Evolutionary conservation across 2,888 invertebrate genomes (phyloP).

Genomic region (Mythimna impura): DNA sequence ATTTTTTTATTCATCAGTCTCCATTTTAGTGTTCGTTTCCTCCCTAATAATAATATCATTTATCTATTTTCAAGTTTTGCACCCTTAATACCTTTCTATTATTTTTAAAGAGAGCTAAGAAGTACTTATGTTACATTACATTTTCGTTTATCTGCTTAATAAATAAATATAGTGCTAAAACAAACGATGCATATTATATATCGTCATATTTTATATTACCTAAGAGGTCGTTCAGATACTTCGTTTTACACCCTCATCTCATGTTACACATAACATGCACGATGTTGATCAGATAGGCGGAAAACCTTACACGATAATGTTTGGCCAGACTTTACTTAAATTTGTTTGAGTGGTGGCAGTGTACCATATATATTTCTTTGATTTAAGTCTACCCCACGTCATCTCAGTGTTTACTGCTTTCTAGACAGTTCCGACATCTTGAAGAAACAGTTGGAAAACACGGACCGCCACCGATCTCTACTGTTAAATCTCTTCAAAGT

Average conservation of each 20-base stretch:
- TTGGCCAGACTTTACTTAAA: not conserved
- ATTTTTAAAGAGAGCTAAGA: not conserved
- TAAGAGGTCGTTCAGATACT: not conserved
- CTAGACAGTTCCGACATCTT: not conserved
- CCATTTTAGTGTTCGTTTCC: not conserved
- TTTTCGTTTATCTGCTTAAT: not conserved
- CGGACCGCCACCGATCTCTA: not conserved
- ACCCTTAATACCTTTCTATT: not conserved
- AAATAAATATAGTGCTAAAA: not conserved
- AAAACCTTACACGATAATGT: not conserved
- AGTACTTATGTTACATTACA: no score
- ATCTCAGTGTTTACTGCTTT: not conserved
- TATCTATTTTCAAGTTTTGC: not conserved
- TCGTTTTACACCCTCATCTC: constrained; percentile 5
- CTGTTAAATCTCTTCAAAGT: no score
- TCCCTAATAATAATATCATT: not conserved
- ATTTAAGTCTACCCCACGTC: not conserved
- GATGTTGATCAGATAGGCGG: not conserved
- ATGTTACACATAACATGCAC: not conserved
- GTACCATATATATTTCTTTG: not conserved
- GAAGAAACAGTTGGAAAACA: not conserved
- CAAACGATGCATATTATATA: constrained; percentile 10
- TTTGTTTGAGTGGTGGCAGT: not conserved
- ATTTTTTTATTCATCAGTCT: not conserved
- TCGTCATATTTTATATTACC: constrained; percentile 23